Conservation (phyloP, 2,113 vertebrate species). For the Anas platyrhynchos region DNA sequence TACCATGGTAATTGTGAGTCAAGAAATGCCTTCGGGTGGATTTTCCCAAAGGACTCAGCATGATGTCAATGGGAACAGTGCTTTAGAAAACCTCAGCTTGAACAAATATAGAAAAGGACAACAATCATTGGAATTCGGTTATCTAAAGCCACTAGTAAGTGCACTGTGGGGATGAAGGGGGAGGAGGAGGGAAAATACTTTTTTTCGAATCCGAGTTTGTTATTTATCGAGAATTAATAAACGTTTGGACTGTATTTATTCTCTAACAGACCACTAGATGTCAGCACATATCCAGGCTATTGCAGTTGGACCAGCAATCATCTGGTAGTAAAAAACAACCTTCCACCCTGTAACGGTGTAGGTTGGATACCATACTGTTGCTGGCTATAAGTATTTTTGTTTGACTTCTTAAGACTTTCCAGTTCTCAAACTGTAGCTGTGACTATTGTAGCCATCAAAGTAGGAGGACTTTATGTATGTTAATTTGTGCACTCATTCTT, state of each 20-base stretch:
- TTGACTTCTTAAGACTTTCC: neutral
- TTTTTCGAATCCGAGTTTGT: neutral
- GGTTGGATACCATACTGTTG: neutral
- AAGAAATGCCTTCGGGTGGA: conserved; percentile 31
- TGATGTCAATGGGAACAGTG: neutral
- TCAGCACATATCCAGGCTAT: conserved; percentile 44
- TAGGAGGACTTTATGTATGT: accelerated
- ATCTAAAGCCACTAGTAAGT: neutral
- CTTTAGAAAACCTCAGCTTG: conserved; percentile 18
- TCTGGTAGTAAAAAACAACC: conserved; percentile 67
- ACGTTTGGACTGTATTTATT: neutral
- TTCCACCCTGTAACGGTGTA: neutral
- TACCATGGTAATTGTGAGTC: neutral
- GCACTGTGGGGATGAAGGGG: neutral
- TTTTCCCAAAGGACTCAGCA: neutral
- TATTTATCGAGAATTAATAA: neutral
- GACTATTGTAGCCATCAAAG: neutral
- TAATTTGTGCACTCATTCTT: neutral
- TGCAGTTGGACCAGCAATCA: neutral
- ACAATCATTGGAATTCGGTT: neutral
- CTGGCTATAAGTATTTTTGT: neutral
- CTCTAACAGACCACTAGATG: conserved; percentile 70
- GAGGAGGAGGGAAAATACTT: neutral
- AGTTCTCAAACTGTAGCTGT: neutral
- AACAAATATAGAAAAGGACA: neutral